Base-by-base conservation (phyloP, 2,888 invertebrate genomes). In the Pseudococcus jackbeardsleyi region DNA sequence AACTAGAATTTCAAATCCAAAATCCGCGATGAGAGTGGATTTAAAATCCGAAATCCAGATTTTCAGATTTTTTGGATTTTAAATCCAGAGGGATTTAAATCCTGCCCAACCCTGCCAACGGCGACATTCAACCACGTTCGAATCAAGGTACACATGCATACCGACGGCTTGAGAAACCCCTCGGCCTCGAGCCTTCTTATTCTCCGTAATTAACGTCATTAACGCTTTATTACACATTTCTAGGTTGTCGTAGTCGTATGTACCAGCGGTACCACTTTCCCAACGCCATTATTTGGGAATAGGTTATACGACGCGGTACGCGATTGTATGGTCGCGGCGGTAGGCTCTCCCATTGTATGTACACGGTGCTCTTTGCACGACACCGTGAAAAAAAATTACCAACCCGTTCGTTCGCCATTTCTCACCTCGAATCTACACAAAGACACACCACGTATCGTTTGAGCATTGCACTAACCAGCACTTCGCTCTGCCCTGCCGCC, bases 271-370 rank as follows among this genome's bases (percentile, higher is more conserved):
- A 64, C 64, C 64, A 64, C 64, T 64, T 64, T 64, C 64, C 22
- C 64, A 64, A 64, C 64, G 22, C 64, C 22, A 64, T 54, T 54
- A 54, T 54, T 54, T 7, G n/a, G 3, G 54, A 54, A 54, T 54
- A n/a, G 54, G 50, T 50, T 50, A 50, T 50, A 50, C 15, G 15
- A 9, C 50, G 15, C 9, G 50, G 50, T 50, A 50, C 54, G 17
- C 54, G 54, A 54, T 54, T 54, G n/a, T 54, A 54, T 54, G 54
- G 54, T 54, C n/a, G 54, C n/a, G 54, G 54, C 54, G n/a, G n/a
- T 54, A n/a, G n/a, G 54, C 54, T 54, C n/a, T 5, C 6, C 54
- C n/a, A 54, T 54, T 54, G 54, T 54, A 17, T n/a, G 48, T 2
- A 7, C 12, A n/a, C n/a, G n/a, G n/a, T n/a, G n/a, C n/a, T 54